Base-by-base conservation (phyloP, 2,797 vertebrate species). In the Avahi laniger region DNA sequence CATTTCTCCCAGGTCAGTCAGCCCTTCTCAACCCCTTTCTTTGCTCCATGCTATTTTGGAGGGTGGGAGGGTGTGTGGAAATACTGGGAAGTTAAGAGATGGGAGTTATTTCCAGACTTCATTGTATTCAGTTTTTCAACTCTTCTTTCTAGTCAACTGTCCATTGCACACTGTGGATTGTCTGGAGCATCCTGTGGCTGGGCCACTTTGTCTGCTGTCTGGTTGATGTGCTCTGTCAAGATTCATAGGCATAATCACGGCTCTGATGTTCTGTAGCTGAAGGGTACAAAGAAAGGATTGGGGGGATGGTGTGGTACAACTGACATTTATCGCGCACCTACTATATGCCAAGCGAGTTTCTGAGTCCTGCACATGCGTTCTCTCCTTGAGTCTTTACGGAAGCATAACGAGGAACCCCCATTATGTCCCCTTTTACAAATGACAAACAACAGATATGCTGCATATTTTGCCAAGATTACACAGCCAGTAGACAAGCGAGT, bases 1-100 rank as follows among this genome's bases (percentile, higher is more conserved):
- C 97, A 99, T 99, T 98, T 99, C 99, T 59, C 99, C 99, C 98
- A 99, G 99, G 99, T 99, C 98, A 98, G 99, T 98, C 92, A 50
- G 73, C 57, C 95, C 73, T 79, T 50, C 33, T 72, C 35, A 65
- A 73, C 50, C 28, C 18, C 43, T 93, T 94, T 97, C 41, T 93
- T 94, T 97, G 33, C 4, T 89, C 26, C 28, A 52, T 73, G 89
- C 6, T 65, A 0, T 28, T 6, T 86, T 97, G 6, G 33, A 3
- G 15, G 61, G 61, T 6, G 14, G 59, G 28, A 3, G 3, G 54
- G 2, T 10, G 0, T 13, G 8, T 43, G 43, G 2, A 41, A 72
- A 61, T 65, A 80, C 41, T 35, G 43, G 33, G 78, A 65, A 70
- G 73, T 28, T 30, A 95, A 79, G 14, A 38, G 10, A 12, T 41